Conservation (phyloP, 2,797 vertebrate species). For the Notamacropus eugenii region DNA sequence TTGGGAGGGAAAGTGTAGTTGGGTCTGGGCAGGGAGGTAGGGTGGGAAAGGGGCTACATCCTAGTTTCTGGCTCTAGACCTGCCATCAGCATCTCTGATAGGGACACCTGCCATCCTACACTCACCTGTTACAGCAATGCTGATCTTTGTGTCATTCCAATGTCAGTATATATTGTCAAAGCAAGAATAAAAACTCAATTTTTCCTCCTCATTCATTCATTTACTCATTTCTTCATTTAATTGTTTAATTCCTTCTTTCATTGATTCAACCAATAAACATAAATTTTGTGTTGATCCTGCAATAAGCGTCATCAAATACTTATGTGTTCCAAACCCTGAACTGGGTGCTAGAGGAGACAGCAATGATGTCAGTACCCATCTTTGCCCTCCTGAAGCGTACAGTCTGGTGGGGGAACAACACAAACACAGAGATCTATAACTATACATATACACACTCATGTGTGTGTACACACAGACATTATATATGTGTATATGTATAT, state of each 20-base stretch:
- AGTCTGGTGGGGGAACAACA: neutral
- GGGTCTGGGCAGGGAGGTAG: neutral
- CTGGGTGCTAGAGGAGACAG: neutral
- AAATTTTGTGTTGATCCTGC: neutral
- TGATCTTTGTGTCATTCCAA: neutral
- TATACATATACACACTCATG: neutral
- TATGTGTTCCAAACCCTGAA: neutral
- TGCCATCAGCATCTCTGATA: neutral
- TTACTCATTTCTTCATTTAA: neutral
- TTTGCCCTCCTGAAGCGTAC: neutral
- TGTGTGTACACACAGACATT: too few species aligned
- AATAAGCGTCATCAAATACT: neutral
- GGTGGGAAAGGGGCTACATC: neutral
- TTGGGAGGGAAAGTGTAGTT: neutral
- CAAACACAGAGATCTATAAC: neutral
- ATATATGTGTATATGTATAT: too few species aligned
- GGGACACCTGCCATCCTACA: neutral
- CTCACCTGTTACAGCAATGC: neutral
- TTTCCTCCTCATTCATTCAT: neutral
- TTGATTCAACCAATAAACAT: neutral
- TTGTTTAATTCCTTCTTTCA: neutral
- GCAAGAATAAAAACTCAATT: neutral
- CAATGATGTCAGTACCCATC: neutral
- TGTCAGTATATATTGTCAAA: neutral
- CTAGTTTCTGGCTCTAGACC: neutral